Percentiles rank a stretch among this genome's conserved stretches.
phyloP scores from a whole-genome alignment of 1,140 invertebrate species.

The Leptoteleia sp. region DNA sequence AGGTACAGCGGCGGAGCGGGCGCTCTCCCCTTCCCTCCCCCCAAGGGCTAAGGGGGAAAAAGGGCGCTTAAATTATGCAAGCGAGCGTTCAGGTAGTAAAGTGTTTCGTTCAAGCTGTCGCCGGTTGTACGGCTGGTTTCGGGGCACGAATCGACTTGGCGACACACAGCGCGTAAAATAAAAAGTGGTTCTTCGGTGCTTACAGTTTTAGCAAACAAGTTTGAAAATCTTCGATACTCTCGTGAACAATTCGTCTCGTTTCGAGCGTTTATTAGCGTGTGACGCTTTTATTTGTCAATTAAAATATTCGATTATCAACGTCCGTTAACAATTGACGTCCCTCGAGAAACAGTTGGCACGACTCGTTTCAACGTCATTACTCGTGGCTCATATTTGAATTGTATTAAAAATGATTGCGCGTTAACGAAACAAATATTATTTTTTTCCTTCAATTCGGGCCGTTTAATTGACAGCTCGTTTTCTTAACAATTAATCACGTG shows the following conservation, averaged over 20 bases:
- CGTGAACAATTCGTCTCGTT: too few species aligned
- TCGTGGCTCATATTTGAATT: slow-evolving; percentile 64
- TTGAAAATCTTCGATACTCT: too few species aligned
- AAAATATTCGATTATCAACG: too few species aligned
- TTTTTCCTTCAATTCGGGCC: slow-evolving; percentile 58
- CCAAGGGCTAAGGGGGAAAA: slow-evolving; percentile 59
- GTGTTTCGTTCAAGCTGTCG: slow-evolving; percentile 59
- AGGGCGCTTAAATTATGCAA: slow-evolving; percentile 69
- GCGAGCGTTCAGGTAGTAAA: slow-evolving; percentile 70
- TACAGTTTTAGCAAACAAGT: too few species aligned
- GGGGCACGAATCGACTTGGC: slow-evolving; percentile 10
- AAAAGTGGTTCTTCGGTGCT: slow-evolving; percentile 21
- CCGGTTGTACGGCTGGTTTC: slow-evolving; percentile 33
- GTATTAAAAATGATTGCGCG: slow-evolving; percentile 29
- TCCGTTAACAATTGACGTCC: slow-evolving; percentile 37
- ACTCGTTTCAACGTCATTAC: slow-evolving; percentile 40
- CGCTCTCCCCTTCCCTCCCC: slow-evolving; percentile 15
- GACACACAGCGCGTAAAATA: slow-evolving; percentile 1
- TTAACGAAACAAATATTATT: slow-evolving; percentile 49
- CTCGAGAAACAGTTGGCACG: slow-evolving; percentile 37
- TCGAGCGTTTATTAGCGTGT: too few species aligned
- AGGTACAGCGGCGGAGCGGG: slow-evolving; percentile 54
- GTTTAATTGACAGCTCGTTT: slow-evolving; percentile 55
- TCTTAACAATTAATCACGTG: slow-evolving; percentile 63
- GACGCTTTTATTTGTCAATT: neutral